Evolutionary conservation across 1,140 invertebrate species (phyloP).

Genomic region (Hestina assimilis): DNA sequence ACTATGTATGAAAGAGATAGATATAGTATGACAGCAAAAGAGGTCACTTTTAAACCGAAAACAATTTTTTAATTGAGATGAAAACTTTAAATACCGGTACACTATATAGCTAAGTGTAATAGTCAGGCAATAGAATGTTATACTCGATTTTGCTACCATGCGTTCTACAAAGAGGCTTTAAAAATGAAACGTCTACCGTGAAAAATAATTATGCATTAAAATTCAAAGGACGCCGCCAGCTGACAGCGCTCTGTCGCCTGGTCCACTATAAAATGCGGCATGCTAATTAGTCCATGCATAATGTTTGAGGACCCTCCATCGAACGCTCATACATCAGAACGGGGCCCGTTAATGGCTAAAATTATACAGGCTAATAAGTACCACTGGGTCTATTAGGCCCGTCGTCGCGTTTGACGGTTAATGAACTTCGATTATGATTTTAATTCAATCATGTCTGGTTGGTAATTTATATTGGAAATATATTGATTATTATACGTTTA

Average conservation of each 20-base stretch:
- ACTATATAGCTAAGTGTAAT: neutral
- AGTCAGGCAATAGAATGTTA: neutral
- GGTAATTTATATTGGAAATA: neutral
- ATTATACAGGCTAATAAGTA: slow-evolving; percentile 6
- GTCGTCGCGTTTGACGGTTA: neutral
- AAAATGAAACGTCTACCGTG: slow-evolving; percentile 3
- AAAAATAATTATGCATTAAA: slow-evolving; percentile 24
- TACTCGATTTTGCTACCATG: neutral
- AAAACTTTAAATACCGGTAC: too few relatives aligned
- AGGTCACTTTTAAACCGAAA: neutral
- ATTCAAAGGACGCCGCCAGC: slow-evolving; percentile 15
- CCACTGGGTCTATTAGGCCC: slow-evolving; percentile 1
- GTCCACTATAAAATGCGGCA: slow-evolving; percentile 16
- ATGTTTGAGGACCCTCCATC: slow-evolving; percentile 16
- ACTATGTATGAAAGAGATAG: neutral
- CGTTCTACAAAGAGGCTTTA: slow-evolving; percentile 1
- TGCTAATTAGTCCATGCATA: slow-evolving; percentile 26
- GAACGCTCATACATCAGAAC: slow-evolving; percentile 18
- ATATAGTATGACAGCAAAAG: neutral
- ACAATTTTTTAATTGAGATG: neutral
- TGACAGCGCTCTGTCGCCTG: slow-evolving; percentile 6
- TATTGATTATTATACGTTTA: neutral
- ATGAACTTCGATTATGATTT: neutral
- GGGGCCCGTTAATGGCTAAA: slow-evolving; percentile 12
- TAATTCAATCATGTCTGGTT: neutral